Conservation (phyloP, 1,140 invertebrate genomes). For the Drosophila jambulina region DNA sequence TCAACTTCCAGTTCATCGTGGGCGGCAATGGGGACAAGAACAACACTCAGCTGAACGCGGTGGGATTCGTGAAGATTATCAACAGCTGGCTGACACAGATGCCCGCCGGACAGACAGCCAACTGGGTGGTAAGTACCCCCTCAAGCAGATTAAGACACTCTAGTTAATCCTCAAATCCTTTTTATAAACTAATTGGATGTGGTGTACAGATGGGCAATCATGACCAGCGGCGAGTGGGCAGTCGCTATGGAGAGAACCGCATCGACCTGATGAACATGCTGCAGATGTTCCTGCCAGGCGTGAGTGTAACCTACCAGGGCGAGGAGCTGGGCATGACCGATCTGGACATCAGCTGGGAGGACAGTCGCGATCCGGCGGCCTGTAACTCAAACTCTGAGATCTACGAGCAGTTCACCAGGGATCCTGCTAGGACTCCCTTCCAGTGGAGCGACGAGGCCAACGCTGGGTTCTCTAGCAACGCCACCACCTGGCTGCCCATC, state of each 20-base stretch:
- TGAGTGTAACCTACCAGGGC: conserved; percentile 90
- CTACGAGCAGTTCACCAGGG: conserved; percentile 87
- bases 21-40: conserved; percentile 84
- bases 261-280: conserved; percentile 90
- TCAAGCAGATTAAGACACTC: neutral
- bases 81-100: conserved; percentile 85
- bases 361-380: conserved; percentile 86
- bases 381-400: conserved; percentile 86
- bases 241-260: conserved; percentile 87
- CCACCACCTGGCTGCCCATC: conserved; percentile 89
- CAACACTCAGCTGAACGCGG: conserved; percentile 84
- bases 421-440: conserved; percentile 90
- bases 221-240: conserved; percentile 88
- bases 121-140: conserved; percentile 86
- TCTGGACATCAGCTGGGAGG: conserved; percentile 86
- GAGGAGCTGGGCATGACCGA: conserved; percentile 90
- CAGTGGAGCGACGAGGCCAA: conserved; percentile 88
- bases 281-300: conserved; percentile 90
- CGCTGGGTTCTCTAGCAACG: conserved; percentile 86
- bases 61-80: conserved; percentile 84
- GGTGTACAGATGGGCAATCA: conserved; percentile 88
- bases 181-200: neutral
- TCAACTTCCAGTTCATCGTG: conserved; percentile 87
- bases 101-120: conserved; percentile 84
- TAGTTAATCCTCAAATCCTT: neutral